phyloP scores from a whole-genome alignment of 2,888 invertebrate species.

The Erpobdella octoculata region DNA sequence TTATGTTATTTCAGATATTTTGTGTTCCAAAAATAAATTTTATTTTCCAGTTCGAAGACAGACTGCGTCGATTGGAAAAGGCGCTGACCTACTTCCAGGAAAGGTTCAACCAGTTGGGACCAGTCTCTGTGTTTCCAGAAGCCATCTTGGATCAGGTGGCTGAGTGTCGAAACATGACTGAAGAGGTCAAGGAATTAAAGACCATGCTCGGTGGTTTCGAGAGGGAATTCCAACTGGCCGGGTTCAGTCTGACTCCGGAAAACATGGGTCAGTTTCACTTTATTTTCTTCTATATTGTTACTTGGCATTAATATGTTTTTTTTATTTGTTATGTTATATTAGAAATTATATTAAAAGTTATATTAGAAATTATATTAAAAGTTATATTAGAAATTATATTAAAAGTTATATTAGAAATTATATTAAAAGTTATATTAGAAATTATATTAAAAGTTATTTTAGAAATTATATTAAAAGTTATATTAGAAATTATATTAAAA shows the following conservation, averaged over 20 bases:
- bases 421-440: no score
- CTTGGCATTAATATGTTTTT: no score
- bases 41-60: constrained; percentile 23
- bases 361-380: no score
- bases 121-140: constrained; percentile 25
- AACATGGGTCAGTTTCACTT: constrained; percentile 11
- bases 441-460: no score
- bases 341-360: no score
- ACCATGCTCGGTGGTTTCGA: not conserved
- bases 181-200: not conserved
- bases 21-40: no score
- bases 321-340: no score
- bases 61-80: constrained; percentile 5
- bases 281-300: no score
- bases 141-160: constrained; percentile 7
- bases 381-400: no score
- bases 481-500: no score
- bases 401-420: no score
- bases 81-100: constrained; percentile 10
- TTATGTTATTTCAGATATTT: not conserved
- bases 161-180: constrained; percentile 18
- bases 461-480: no score
- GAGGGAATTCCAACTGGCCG: constrained; percentile 1
- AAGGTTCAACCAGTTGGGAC: not conserved
- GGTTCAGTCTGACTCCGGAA: not conserved